A percentile compares a stretch with the other conserved stretches of the same genome.
These are phyloP conservation scores for Eurosta solidaginis DNA, from an alignment of 1,140 invertebrate genomes.

Conservation along the genomic window DNA sequence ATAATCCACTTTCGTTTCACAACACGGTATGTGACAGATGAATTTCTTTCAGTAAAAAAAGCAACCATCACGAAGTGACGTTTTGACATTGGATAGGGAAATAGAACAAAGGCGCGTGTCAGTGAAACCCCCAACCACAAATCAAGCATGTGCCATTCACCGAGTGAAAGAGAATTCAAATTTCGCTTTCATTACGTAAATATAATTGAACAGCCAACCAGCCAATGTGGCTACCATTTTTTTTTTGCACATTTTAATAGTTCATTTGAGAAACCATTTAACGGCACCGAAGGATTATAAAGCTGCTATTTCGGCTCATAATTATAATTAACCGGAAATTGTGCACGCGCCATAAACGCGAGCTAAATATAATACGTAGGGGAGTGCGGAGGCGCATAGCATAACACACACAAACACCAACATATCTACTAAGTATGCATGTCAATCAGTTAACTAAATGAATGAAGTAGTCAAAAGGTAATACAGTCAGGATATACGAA, in stretches of 20 bases:
- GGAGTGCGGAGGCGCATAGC: neutral
- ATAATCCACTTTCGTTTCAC: no score
- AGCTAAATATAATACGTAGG: neutral
- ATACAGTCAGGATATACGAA: neutral
- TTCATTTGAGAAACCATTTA: neutral
- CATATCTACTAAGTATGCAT: no score
- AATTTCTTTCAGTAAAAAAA: neutral
- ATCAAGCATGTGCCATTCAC: neutral
- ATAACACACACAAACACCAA: no score
- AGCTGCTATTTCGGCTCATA: neutral
- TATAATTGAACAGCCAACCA: neutral
- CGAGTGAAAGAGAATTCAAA: neutral
- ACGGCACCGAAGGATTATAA: neutral
- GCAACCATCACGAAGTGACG: neutral
- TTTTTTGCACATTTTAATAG: neutral
- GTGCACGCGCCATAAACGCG: conserved; percentile 17
- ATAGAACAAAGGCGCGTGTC: neutral
- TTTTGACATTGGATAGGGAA: conserved; percentile 1
- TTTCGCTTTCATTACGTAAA: neutral
- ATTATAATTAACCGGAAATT: conserved; percentile 30
- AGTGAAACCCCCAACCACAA: no score
- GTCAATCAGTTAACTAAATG: neutral
- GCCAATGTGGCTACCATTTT: neutral
- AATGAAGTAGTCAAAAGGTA: conserved; percentile 4
- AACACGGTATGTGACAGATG: neutral